phyloP scores from a whole-genome alignment of 2,797 vertebrate genomes.

The Tadarida brasiliensis region DNA sequence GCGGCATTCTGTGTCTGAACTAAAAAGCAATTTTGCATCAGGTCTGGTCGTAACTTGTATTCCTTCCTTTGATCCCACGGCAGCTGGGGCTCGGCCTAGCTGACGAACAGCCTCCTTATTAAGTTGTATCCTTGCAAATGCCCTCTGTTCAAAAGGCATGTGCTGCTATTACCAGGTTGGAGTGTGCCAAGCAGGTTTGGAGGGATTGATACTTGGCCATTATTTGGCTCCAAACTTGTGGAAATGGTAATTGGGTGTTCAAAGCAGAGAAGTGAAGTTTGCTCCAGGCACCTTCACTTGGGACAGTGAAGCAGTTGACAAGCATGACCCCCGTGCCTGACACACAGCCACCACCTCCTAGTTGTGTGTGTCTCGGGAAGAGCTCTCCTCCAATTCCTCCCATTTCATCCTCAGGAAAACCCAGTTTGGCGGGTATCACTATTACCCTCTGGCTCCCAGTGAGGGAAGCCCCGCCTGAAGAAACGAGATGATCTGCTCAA shows the following conservation, averaged over 20 bases:
- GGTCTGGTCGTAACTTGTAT: conserved; percentile 63
- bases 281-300: background rate
- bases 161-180: conserved; percentile 58
- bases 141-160: conserved; percentile 57
- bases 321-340: background rate
- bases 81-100: conserved; percentile 18
- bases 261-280: background rate
- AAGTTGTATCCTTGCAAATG: background rate
- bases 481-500: conserved; percentile 35
- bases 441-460: conserved; percentile 22
- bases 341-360: background rate
- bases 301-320: background rate
- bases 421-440: background rate
- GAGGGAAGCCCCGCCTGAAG: background rate
- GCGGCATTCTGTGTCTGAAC: conserved; percentile 69
- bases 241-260: conserved; percentile 69
- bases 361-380: background rate
- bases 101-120: conserved; percentile 51
- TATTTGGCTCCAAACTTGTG: conserved; percentile 77
- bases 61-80: conserved; percentile 70
- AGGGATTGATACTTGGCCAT: conserved; percentile 80
- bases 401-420: background rate
- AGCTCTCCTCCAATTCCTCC: background rate
- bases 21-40: background rate
- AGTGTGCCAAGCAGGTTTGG: conserved; percentile 78